Evolutionary conservation across 2,888 invertebrate species (phyloP).

Genomic region (Caradrina clavipalpis): DNA sequence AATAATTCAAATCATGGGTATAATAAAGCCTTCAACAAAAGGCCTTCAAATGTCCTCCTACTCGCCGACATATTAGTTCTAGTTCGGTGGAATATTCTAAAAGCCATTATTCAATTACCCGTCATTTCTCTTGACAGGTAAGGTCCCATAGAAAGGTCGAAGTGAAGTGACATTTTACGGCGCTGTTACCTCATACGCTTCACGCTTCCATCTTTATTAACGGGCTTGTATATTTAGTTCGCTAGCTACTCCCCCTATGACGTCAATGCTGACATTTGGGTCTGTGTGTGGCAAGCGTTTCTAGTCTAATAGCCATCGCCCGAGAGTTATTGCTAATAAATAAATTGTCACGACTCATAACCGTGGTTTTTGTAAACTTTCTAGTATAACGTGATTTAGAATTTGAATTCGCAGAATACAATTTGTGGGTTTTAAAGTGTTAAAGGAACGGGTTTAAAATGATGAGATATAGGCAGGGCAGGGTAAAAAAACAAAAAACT

Average conservation of each 20-base stretch:
- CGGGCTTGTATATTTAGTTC: slow-evolving; percentile 79
- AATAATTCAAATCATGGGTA: not conserved
- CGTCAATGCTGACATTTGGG: slow-evolving; percentile 89
- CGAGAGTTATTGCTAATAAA: slow-evolving; percentile 67
- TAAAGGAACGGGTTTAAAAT: slow-evolving; percentile 3
- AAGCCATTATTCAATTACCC: slow-evolving; percentile 40
- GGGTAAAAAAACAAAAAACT: not conserved
- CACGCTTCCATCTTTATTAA: slow-evolving; percentile 52
- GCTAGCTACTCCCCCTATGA: slow-evolving; percentile 79
- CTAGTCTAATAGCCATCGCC: slow-evolving; percentile 64
- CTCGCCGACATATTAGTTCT: not conserved
- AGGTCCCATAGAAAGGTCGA: slow-evolving; percentile 50
- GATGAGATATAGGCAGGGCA: not conserved
- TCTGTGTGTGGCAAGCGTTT: slow-evolving; percentile 66
- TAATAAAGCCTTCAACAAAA: not conserved
- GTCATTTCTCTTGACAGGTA: slow-evolving; percentile 36
- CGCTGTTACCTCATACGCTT: slow-evolving; percentile 57
- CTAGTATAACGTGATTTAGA: slow-evolving; percentile 27
- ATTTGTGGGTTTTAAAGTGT: slow-evolving; percentile 4
- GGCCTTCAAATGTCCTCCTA: not conserved
- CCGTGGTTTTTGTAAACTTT: slow-evolving; percentile 45
- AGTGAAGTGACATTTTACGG: slow-evolving; percentile 57
- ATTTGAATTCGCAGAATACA: not conserved
- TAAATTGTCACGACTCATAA: slow-evolving; percentile 52
- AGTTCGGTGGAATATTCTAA: slow-evolving; percentile 2